These are phyloP conservation scores for Geophilus truncorum DNA, from an alignment of 2,888 invertebrate species.

Conservation along the genomic window DNA sequence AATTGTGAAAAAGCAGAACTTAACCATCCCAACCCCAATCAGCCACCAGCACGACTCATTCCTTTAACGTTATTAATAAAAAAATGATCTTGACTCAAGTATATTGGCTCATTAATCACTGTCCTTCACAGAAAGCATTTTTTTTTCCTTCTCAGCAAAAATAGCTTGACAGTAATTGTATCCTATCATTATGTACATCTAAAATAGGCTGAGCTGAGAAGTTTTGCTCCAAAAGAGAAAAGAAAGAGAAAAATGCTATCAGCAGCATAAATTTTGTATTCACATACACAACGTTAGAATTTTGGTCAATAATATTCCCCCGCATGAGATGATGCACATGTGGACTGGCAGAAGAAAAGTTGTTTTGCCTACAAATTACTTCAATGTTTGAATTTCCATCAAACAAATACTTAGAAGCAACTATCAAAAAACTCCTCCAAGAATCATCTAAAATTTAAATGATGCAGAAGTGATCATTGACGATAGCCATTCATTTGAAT, in stretches of 20 bases:
- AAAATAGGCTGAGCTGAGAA: neutral
- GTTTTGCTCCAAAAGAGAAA: neutral
- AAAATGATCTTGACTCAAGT: neutral
- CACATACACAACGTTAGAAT: neutral
- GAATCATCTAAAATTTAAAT: too few species aligned
- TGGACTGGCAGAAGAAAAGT: neutral
- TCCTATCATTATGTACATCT: neutral
- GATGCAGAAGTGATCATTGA: neutral
- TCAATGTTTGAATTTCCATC: neutral
- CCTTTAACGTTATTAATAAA: neutral
- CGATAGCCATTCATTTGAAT: neutral
- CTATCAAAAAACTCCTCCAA: too few species aligned
- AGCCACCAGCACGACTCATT: neutral
- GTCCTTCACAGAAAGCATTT: neutral
- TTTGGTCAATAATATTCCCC: neutral
- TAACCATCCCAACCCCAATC: neutral
- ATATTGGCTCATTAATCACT: slow-evolving; percentile 2
- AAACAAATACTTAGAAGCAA: neutral
- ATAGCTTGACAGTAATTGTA: neutral
- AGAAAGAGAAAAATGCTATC: slow-evolving; percentile 1
- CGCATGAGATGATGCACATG: neutral
- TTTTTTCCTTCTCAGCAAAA: neutral
- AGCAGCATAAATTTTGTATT: neutral
- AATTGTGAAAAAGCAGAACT: neutral
- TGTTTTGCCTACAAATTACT: neutral